phyloP scores from a whole-genome alignment of 2,888 invertebrate species.

The Tethea ocularis region DNA sequence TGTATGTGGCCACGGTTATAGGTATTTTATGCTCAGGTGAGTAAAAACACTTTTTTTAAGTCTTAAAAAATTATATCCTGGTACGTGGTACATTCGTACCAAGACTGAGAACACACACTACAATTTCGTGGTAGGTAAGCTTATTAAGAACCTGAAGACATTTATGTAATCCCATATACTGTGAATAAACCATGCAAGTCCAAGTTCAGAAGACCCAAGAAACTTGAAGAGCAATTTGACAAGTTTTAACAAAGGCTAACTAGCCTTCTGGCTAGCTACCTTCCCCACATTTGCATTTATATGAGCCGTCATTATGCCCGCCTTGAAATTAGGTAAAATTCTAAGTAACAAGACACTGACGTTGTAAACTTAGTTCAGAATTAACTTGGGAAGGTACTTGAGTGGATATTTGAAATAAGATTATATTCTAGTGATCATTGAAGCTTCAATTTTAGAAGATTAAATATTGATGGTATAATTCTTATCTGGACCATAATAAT shows the following conservation, averaged over 20 bases:
- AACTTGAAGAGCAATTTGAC: conserved; percentile 47
- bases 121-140: too few relatives aligned
- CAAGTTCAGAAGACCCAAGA: conserved; percentile 20
- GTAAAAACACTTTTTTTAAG: too few relatives aligned
- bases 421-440: neutral
- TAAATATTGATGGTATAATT: neutral
- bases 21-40: too few relatives aligned
- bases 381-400: neutral
- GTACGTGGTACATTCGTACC: too few relatives aligned
- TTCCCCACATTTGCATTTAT: conserved; percentile 44
- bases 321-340: conserved; percentile 31
- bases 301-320: conserved; percentile 33
- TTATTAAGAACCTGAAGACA: neutral
- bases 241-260: conserved; percentile 51
- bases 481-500: neutral
- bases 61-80: too few relatives aligned
- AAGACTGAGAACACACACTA: too few relatives aligned
- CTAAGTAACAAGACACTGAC: neutral
- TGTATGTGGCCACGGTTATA: too few relatives aligned
- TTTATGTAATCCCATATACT: neutral
- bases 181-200: conserved; percentile 17
- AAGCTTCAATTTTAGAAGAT: neutral
- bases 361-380: neutral
- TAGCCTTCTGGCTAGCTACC: conserved; percentile 21
- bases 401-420: neutral